These are phyloP conservation scores for Drosophila tristis DNA, from an alignment of 1,140 invertebrate species.

Conservation along the genomic window DNA sequence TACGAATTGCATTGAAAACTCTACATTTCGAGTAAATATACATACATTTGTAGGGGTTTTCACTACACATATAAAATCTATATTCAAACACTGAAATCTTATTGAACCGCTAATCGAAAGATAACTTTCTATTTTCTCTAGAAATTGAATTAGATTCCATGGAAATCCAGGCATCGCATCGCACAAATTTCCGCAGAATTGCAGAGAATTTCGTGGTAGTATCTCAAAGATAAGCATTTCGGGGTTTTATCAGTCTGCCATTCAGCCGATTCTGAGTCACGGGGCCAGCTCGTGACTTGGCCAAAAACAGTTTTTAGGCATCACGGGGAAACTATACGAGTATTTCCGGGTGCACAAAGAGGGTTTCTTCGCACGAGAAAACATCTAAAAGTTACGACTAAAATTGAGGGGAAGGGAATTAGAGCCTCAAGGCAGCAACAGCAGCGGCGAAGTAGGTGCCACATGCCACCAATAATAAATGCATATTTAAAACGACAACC, in stretches of 20 bases:
- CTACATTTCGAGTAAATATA: no score
- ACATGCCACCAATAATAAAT: slow-evolving; percentile 49
- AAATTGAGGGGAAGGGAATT: no score
- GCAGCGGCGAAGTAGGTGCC: no score
- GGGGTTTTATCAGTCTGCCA: slow-evolving; percentile 40
- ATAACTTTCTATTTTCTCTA: slow-evolving; percentile 17
- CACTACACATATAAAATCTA: no score
- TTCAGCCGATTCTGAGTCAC: slow-evolving; percentile 5
- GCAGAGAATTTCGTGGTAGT: slow-evolving; percentile 29
- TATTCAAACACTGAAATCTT: no score
- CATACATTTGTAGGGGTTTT: no score
- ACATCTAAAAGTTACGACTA: no score
- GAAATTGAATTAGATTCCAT: no score
- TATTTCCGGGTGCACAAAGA: no score
- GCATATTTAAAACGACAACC: slow-evolving; percentile 59
- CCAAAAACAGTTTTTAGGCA: slow-evolving; percentile 24
- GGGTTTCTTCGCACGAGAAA: not conserved
- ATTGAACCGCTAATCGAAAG: not conserved
- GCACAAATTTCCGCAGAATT: slow-evolving; percentile 40
- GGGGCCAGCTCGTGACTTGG: slow-evolving; percentile 43
- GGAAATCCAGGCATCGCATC: slow-evolving; percentile 19
- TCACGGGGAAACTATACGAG: no score
- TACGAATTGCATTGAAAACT: no score
- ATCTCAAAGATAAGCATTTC: slow-evolving; percentile 36
- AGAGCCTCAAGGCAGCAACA: no score